phyloP scores from a whole-genome alignment of 2,113 vertebrate species.

The Ploceus nigricollis region DNA sequence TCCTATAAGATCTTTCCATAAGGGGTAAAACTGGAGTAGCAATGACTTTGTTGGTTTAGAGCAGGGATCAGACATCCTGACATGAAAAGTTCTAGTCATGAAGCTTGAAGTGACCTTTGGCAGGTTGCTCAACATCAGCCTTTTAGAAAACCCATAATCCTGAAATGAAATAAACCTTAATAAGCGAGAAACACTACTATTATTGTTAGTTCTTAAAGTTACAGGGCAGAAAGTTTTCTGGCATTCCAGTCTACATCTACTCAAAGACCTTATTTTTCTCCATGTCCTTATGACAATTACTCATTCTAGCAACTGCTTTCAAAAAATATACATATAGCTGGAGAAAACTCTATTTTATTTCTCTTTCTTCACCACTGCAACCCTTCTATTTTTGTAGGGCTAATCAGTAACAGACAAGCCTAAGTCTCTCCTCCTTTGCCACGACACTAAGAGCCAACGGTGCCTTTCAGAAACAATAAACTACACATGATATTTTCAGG shows the following conservation, averaged over 20 bases:
- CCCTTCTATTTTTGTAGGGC: constrained; percentile 5
- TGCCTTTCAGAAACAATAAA: constrained; percentile 31
- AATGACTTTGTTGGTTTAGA: background rate
- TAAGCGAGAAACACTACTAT: background rate
- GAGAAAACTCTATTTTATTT: background rate
- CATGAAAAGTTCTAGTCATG: background rate
- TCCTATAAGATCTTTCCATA: background rate
- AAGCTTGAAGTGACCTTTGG: constrained; percentile 21
- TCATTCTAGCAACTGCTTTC: background rate
- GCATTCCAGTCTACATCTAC: background rate
- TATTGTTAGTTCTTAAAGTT: constrained; percentile 15
- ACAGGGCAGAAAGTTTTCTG: background rate
- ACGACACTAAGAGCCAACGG: background rate
- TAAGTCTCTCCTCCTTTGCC: background rate
- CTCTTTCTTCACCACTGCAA: background rate
- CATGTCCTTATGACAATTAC: background rate
- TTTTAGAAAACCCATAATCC: constrained; percentile 33
- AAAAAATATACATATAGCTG: constrained; percentile 4
- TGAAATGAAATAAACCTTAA: constrained; percentile 17
- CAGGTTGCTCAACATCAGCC: background rate
- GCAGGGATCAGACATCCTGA: background rate
- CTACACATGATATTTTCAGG: background rate
- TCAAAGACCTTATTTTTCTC: constrained; percentile 13
- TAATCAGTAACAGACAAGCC: constrained; percentile 36
- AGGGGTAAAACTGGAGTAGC: background rate